Conservation (phyloP, 2,888 invertebrate genomes). For the Drosophila dives region DNA sequence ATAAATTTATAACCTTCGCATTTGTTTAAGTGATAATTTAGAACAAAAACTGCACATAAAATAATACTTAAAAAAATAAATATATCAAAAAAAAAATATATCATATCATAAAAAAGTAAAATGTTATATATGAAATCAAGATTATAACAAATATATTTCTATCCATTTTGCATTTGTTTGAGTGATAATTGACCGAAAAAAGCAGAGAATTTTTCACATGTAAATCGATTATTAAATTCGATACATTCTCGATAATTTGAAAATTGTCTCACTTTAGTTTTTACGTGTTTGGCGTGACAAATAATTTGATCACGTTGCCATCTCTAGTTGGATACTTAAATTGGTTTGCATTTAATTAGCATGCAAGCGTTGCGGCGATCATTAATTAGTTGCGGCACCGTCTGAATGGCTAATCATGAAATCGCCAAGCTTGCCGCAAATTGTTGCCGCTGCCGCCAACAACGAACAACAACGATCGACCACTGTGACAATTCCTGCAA, state of each 20-base stretch:
- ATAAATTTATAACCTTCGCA: neutral
- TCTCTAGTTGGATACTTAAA: conserved; percentile 38
- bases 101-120: neutral
- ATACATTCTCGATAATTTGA: neutral
- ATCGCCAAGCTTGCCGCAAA: conserved; percentile 56
- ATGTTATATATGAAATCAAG: neutral
- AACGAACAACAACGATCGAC: neutral
- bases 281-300: conserved; percentile 20
- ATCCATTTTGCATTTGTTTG: neutral
- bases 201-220: neutral
- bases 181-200: neutral
- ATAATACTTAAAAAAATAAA: neutral
- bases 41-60: neutral
- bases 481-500: conserved; percentile 41
- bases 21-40: neutral
- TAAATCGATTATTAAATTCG: neutral
- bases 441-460: conserved; percentile 50
- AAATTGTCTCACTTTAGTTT: neutral
- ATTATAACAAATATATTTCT: neutral
- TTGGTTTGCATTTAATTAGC: conserved; percentile 67
- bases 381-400: conserved; percentile 70
- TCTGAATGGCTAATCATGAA: conserved; percentile 58
- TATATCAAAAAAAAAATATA: too few species aligned
- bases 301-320: conserved; percentile 37
- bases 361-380: conserved; percentile 61